Percentiles rank a stretch among this genome's conserved stretches.
These are phyloP conservation scores for Aphaenogaster rudis DNA, from an alignment of 1,140 invertebrate genomes.

Conservation along the genomic window DNA sequence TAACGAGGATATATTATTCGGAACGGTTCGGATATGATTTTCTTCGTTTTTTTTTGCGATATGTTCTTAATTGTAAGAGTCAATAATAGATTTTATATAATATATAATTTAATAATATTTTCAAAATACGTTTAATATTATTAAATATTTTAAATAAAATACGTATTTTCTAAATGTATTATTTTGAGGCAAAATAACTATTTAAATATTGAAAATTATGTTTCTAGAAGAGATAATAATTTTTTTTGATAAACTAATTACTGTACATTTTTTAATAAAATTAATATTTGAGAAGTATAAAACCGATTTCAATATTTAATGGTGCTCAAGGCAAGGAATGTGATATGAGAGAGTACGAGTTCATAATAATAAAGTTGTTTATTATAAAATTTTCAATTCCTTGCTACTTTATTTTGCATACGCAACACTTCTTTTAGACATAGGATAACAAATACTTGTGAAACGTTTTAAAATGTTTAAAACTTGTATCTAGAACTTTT, in stretches of 20 bases:
- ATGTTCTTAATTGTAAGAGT: background rate
- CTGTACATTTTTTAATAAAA: constrained; percentile 8
- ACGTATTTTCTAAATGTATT: background rate
- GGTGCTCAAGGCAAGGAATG: background rate
- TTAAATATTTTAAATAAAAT: background rate
- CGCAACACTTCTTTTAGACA: background rate
- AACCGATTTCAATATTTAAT: background rate
- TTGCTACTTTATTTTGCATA: background rate
- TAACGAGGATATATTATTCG: background rate
- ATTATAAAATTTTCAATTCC: background rate
- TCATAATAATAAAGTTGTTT: background rate
- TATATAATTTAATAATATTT: background rate
- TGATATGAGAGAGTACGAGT: background rate
- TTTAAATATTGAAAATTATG: background rate
- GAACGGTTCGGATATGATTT: background rate
- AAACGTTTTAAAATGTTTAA: background rate
- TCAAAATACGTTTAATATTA: background rate
- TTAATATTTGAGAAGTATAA: background rate
- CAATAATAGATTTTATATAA: background rate
- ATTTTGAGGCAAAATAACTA: background rate
- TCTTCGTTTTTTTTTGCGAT: background rate
- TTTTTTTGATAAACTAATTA: background rate
- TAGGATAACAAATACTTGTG: background rate
- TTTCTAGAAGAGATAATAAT: background rate
- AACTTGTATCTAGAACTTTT: background rate